Base-by-base conservation (phyloP, 2,888 invertebrate genomes). In the Limenitis camilla region DNA sequence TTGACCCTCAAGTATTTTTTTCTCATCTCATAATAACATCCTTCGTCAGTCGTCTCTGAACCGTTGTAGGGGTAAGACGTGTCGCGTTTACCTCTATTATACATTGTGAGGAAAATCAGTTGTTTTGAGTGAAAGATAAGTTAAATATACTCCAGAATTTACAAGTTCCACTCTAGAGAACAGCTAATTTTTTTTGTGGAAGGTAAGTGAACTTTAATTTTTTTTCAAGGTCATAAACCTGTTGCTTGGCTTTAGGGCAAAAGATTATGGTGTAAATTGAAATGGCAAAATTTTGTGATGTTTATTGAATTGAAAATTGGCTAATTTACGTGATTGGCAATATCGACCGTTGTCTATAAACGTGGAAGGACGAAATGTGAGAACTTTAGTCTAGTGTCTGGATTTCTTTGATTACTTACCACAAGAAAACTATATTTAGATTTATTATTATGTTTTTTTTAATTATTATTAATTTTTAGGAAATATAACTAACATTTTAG, bases 21-120 rank as follows among this genome's bases (percentile, higher is more conserved):
- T 58, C 53, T 56, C 58, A 52, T 57, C 63, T 53, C 60, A 62
- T 62, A 59, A 62, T 59, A 61, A 61, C 61, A 64, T 61, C 58
- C 58, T 51, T 57, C 55, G 54, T 61, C 69, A 71, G 69, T 71
- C 51, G 61, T 52, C 49, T 40, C 45, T 53, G 44, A 57, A 49
- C 33, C 53, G 49, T 35, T 47, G 61, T 39, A 27, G 33, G 32
- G 55, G 41, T 38, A 48, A 61, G 61, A 58, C 65, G 68, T 54
- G 49, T 57, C 60, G 52, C 41, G 53, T 38, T 47, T 28, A 40
- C 40, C 11, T 35, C 19, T 33, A 28, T 19, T 27, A n/a, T 28
- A 32, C 27, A 40, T 42, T 54, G 47, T 43, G 45, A 55, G n/a
- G 31, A 27, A 46, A 46, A 11, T 48, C 31, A 40, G 45, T 46